Percentiles rank a stretch among this genome's conserved stretches.
Conservation (phyloP, 37 sponge, comb jelly and placozoan species). For the Tethya wilhelma region DNA sequence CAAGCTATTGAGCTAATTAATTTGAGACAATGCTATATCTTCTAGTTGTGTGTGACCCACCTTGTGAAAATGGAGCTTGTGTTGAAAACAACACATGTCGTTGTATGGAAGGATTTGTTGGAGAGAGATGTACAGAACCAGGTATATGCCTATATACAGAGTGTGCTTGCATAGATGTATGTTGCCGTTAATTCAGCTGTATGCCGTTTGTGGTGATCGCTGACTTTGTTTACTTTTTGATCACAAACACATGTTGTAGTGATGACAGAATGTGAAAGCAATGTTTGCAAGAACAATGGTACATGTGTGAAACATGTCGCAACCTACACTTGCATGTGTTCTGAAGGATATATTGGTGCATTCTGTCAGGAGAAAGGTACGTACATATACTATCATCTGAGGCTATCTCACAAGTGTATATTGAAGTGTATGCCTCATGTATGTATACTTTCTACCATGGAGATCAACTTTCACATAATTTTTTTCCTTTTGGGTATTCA, state of each 20-base stretch:
- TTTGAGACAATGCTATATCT: background rate
- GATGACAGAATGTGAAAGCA: slow-evolving; percentile 27
- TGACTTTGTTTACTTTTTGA: too few species aligned
- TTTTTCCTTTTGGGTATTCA: background rate
- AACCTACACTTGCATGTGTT: slow-evolving; percentile 28
- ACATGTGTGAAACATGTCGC: slow-evolving; percentile 37
- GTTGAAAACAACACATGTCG: slow-evolving; percentile 48
- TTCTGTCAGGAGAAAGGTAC: slow-evolving; percentile 47
- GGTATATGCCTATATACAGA: background rate
- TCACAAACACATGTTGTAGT: slow-evolving; percentile 18
- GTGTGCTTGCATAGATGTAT: too few species aligned
- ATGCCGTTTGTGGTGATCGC: too few species aligned
- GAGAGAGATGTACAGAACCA: slow-evolving; percentile 41
- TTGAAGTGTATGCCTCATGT: too few species aligned
- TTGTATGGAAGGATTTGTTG: slow-evolving; percentile 54
- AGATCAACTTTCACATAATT: too few species aligned
- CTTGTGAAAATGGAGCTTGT: slow-evolving; percentile 77
- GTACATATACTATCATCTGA: background rate
- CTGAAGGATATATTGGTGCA: slow-evolving; percentile 30
- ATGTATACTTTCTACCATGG: too few species aligned
- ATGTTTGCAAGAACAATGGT: slow-evolving; percentile 53
- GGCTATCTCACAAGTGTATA: background rate
- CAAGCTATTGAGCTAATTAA: background rate
- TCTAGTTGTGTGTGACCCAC: slow-evolving; percentile 48
- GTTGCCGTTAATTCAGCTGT: too few species aligned